phyloP scores from a whole-genome alignment of 2,797 vertebrate species.

The Denticeps clupeoides region DNA sequence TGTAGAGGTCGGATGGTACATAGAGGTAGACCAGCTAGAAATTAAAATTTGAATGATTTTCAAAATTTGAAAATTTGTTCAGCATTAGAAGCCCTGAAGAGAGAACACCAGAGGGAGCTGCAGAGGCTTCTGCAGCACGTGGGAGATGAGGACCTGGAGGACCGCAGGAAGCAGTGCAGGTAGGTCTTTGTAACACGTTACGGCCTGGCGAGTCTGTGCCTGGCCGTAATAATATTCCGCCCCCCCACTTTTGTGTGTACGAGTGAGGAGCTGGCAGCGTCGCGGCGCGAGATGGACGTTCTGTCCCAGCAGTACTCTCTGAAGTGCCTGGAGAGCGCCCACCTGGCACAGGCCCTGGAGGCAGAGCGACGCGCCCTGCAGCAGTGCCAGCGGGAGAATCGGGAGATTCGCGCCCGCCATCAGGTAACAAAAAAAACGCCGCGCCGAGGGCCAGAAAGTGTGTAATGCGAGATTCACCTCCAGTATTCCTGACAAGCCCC shows the following conservation, averaged over 20 bases:
- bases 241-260: too few species aligned
- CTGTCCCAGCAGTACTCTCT: constrained; percentile 56
- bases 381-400: constrained; percentile 57
- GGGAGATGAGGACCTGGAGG: constrained; percentile 35
- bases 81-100: constrained; percentile 56
- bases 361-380: constrained; percentile 52
- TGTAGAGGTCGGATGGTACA: too few species aligned
- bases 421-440: constrained; percentile 36
- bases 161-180: constrained; percentile 46
- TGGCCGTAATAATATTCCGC: too few species aligned
- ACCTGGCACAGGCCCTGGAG: constrained; percentile 53
- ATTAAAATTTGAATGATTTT: background rate
- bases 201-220: too few species aligned
- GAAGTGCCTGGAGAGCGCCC: constrained; percentile 55
- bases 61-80: background rate
- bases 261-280: constrained; percentile 56
- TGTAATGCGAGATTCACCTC: too few species aligned
- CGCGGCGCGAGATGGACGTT: constrained; percentile 49
- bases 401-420: constrained; percentile 50
- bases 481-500: too few species aligned
- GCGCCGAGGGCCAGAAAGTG: background rate
- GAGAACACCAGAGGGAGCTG: constrained; percentile 47
- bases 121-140: constrained; percentile 45
- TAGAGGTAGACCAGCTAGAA: too few species aligned
- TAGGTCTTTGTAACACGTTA: too few species aligned